phyloP scores from a whole-genome alignment of 1,140 invertebrate species.

The Lucilia cuprina region DNA sequence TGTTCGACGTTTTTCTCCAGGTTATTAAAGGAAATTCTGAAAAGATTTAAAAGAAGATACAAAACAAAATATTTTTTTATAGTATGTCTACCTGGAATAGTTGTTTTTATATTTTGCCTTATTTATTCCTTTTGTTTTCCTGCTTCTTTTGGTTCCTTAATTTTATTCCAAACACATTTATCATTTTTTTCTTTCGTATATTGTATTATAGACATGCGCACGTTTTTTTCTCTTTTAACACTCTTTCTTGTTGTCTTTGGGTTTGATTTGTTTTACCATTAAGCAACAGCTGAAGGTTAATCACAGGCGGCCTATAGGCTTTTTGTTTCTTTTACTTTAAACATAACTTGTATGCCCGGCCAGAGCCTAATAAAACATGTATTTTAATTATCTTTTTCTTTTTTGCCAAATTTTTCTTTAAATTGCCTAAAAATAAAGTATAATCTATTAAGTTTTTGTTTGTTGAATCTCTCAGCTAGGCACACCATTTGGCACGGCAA shows the following conservation, averaged over 20 bases:
- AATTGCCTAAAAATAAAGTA: neutral
- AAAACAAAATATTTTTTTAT: neutral
- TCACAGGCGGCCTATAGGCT: neutral
- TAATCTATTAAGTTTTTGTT: neutral
- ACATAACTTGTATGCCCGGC: neutral
- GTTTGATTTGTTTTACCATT: neutral
- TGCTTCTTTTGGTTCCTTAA: neutral
- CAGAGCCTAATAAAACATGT: neutral
- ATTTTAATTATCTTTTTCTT: neutral
- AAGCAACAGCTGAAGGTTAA: slow-evolving; percentile 14
- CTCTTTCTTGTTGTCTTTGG: neutral
- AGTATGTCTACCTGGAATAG: no score
- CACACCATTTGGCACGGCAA: no score
- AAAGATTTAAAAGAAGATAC: neutral
- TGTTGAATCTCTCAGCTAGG: no score
- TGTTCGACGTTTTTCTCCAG: neutral
- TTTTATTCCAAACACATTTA: neutral
- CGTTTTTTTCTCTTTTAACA: neutral
- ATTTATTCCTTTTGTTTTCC: neutral
- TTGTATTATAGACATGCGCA: neutral
- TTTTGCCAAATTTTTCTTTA: neutral
- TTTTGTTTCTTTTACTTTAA: neutral
- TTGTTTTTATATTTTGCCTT: neutral
- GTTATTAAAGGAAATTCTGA: neutral
- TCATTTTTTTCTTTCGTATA: neutral